These are phyloP conservation scores for Atopsyche davidsoni DNA, from an alignment of 1,140 invertebrate species.

Conservation along the genomic window DNA sequence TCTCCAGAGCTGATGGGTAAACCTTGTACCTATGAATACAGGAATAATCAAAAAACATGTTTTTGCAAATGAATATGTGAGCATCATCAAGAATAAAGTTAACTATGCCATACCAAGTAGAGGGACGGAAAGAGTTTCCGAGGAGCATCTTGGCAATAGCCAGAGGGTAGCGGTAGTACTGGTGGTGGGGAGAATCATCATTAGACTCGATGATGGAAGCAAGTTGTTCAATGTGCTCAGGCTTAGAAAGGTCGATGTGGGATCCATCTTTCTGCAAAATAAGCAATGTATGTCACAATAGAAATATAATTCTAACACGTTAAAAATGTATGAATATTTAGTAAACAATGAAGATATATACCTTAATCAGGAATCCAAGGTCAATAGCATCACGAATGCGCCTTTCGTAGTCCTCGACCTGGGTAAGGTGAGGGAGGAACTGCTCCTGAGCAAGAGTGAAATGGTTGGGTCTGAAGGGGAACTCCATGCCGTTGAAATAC, in stretches of 20 bases:
- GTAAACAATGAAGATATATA: background rate
- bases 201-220: conserved; percentile 62
- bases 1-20: conserved; percentile 49
- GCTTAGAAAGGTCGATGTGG: conserved; percentile 45
- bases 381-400: conserved; percentile 61
- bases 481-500: conserved; percentile 52
- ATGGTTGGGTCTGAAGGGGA: conserved; percentile 48
- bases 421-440: conserved; percentile 42
- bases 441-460: conserved; percentile 36
- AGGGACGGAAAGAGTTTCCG: conserved; percentile 39
- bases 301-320: background rate
- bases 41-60: background rate
- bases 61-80: too few species aligned
- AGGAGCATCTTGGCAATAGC: conserved; percentile 54
- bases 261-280: conserved; percentile 48
- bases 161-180: conserved; percentile 57
- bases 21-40: conserved; percentile 32
- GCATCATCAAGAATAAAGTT: too few species aligned
- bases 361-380: conserved; percentile 51
- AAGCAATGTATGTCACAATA: too few species aligned
- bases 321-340: background rate
- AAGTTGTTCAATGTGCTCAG: conserved; percentile 54
- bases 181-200: conserved; percentile 56
- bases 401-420: conserved; percentile 49
- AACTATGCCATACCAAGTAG: conserved; percentile 15